These are phyloP conservation scores for Calonectris borealis DNA, from an alignment of 2,113 vertebrate species.

Conservation along the genomic window DNA sequence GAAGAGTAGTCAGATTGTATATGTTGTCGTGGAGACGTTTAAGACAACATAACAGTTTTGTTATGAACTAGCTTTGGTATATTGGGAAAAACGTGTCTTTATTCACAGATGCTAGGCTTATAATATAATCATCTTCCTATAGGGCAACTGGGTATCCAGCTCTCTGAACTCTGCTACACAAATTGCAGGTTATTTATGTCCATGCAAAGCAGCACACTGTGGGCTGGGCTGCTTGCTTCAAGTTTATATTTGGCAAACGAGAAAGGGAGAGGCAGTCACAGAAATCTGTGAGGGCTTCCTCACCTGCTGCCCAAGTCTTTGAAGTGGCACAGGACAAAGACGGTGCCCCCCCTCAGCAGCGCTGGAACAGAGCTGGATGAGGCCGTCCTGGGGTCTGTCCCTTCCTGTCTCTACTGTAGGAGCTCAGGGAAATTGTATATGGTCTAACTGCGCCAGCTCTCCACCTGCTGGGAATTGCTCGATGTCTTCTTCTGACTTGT, in stretches of 20 bases:
- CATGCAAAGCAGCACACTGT: not conserved
- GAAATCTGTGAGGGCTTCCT: not conserved
- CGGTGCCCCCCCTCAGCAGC: fast-evolving
- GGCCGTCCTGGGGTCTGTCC: fast-evolving
- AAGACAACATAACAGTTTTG: not conserved
- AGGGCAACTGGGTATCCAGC: not conserved
- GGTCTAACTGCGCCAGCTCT: not conserved
- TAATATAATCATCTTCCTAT: not conserved
- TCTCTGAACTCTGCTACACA: not conserved
- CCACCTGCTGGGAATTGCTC: not conserved
- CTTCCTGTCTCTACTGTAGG: not conserved
- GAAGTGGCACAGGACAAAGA: not conserved
- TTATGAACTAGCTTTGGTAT: not conserved
- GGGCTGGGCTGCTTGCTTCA: not conserved
- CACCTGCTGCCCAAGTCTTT: not conserved
- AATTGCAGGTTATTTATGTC: not conserved
- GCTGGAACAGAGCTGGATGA: not conserved
- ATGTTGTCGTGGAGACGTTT: not conserved
- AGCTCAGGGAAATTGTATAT: not conserved
- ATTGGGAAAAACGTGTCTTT: not conserved
- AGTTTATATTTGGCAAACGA: not conserved
- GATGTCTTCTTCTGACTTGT: not conserved
- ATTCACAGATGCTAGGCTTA: not conserved
- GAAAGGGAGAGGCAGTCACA: not conserved
- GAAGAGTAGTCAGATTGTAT: not conserved